phyloP scores from a whole-genome alignment of 2,888 invertebrate species.

The Cryptops parisi region DNA sequence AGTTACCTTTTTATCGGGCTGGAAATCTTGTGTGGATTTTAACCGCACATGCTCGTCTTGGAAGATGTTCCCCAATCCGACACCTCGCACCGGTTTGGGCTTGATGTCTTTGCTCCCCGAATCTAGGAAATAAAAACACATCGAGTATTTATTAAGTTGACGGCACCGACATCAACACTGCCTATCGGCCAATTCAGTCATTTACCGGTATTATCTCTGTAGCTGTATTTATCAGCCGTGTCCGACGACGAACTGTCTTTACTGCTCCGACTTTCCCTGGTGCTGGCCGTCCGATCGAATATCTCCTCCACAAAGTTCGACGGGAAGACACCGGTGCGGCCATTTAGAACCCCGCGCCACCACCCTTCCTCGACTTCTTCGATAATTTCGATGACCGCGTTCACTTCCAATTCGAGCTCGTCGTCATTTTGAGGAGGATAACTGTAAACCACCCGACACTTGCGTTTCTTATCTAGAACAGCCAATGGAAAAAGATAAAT shows the following conservation, averaged over 20 bases:
- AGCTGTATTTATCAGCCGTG: conserved; percentile 1
- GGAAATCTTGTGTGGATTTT: conserved; percentile 21
- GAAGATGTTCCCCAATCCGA: conserved; percentile 34
- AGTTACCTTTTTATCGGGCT: conserved; percentile 1
- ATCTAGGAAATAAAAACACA: not conserved
- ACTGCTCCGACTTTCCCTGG: not conserved
- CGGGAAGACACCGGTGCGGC: conserved; percentile 80
- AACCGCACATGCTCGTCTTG: conserved; percentile 29
- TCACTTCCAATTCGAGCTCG: conserved; percentile 71
- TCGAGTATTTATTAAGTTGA: no score
- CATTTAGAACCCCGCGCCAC: conserved; percentile 76
- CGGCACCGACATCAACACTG: no score
- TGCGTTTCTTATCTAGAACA: conserved; percentile 35
- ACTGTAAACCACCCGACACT: conserved; percentile 72
- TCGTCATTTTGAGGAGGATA: conserved; percentile 89
- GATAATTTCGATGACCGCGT: conserved; percentile 77
- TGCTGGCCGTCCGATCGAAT: conserved; percentile 18
- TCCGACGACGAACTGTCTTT: conserved; percentile 5
- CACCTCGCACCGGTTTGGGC: conserved; percentile 31
- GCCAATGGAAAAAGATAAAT: not conserved
- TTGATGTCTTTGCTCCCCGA: conserved; percentile 23
- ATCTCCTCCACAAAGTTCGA: conserved; percentile 75
- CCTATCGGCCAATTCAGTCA: no score
- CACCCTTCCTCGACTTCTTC: conserved; percentile 87
- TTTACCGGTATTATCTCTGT: conserved; percentile 16